Evolutionary conservation across 2,888 invertebrate genomes (phyloP).

Genomic region (Caenorhabditis panamensis): DNA sequence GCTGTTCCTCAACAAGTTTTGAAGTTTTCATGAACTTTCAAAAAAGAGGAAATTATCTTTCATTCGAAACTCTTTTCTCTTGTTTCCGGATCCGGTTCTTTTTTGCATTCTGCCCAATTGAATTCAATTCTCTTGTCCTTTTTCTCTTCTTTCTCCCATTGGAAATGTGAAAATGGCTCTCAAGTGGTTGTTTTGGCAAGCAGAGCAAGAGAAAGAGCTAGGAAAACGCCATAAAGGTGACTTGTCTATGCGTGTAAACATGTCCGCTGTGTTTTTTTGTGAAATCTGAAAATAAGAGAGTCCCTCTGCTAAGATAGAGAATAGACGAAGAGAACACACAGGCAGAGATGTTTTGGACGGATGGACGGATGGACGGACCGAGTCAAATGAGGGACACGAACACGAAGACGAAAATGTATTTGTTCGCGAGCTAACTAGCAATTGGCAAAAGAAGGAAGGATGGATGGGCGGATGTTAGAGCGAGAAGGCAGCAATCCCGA

Average conservation of each 20-base stretch:
- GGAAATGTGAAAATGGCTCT: background rate
- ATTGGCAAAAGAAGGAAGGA: slow-evolving; percentile 2
- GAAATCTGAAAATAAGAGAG: slow-evolving; percentile 21
- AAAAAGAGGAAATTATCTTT: background rate
- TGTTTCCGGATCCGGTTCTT: background rate
- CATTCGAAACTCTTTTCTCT: background rate
- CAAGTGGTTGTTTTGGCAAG: slow-evolving; percentile 23
- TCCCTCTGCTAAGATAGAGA: slow-evolving; percentile 15
- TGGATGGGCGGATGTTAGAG: slow-evolving; percentile 1
- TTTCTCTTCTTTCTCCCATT: background rate
- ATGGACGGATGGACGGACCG: slow-evolving; percentile 13
- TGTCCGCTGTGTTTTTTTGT: slow-evolving; percentile 6
- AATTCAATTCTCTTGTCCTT: background rate
- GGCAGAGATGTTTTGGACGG: slow-evolving; percentile 39
- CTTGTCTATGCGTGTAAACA: slow-evolving; percentile 38
- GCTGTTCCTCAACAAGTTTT: background rate
- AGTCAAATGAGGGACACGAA: slow-evolving; percentile 48
- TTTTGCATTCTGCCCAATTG: background rate
- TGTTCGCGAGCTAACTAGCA: slow-evolving; percentile 53
- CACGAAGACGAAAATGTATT: slow-evolving; percentile 32
- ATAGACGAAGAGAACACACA: slow-evolving; percentile 5
- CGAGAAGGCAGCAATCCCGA: slow-evolving; percentile 18
- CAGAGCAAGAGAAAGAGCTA: background rate
- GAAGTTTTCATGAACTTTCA: background rate
- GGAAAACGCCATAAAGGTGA: slow-evolving; percentile 6